These are phyloP conservation scores for Hirtodrosophila cameraria DNA, from an alignment of 2,888 invertebrate species.

Conservation along the genomic window DNA sequence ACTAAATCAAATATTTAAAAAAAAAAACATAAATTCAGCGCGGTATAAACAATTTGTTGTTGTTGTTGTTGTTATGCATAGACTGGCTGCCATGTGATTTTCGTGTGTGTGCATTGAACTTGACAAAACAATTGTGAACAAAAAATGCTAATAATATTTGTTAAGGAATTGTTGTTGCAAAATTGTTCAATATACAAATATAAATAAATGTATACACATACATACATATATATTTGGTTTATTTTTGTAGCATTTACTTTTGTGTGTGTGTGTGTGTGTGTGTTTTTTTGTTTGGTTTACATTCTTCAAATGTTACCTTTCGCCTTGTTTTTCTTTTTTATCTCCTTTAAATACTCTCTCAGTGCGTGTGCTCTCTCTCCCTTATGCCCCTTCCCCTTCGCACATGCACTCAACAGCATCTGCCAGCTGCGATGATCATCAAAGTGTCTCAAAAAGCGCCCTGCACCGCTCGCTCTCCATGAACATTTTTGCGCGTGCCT, in stretches of 20 bases:
- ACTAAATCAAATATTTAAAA: too few relatives aligned
- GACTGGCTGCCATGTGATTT: slow-evolving; percentile 45
- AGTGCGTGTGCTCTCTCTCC: slow-evolving; percentile 7
- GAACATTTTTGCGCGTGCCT: slow-evolving; percentile 54
- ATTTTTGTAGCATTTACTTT: slow-evolving; percentile 60
- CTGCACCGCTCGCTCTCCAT: slow-evolving; percentile 28
- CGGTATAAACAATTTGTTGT: slow-evolving; percentile 30
- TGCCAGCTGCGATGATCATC: slow-evolving; percentile 31
- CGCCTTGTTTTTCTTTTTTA: slow-evolving; percentile 26
- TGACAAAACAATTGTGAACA: slow-evolving; percentile 57
- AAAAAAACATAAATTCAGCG: slow-evolving; percentile 1
- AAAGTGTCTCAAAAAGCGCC: slow-evolving; percentile 13
- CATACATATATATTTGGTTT: slow-evolving; percentile 53
- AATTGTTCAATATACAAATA: slow-evolving; percentile 3
- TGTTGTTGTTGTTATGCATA: too few relatives aligned
- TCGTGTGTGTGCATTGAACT: slow-evolving; percentile 45
- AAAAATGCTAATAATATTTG: slow-evolving; percentile 32
- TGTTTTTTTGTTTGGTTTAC: slow-evolving; percentile 75
- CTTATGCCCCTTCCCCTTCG: neutral
- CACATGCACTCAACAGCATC: slow-evolving; percentile 4
- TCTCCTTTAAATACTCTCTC: slow-evolving; percentile 19
- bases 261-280: slow-evolving; percentile 55
- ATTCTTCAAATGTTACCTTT: slow-evolving; percentile 45
- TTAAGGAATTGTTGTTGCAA: too few relatives aligned
- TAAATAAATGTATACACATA: slow-evolving; percentile 9